Evolutionary conservation across 2,113 vertebrate genomes (phyloP), one percentile per base, ranked within the genome.

Genomic region (Callaeas wilsoni): DNA sequence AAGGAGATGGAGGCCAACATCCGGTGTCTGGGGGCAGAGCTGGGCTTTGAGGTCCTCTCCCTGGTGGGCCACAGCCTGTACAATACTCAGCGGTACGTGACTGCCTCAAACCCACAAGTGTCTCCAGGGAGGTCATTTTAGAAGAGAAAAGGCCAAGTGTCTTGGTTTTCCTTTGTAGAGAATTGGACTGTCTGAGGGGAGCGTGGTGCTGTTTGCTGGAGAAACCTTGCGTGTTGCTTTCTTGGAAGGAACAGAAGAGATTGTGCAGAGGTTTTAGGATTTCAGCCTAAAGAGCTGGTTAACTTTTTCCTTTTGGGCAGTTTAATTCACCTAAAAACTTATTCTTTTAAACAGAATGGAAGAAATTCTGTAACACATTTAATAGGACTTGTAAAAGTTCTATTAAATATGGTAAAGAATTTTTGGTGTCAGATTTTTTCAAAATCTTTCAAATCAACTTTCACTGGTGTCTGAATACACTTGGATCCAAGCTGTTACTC

Each of bases 61-160:
- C 19, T 93, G 49, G 87, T 94, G 82, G 90, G 90, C 27, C 97
- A 98, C 94, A 97, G 94, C 10, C 96, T 98, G 20, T 98, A 97
- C 1, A 22, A 97, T 4, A 87, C 97, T 55, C 75, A 63, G 53
- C 73, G 96, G 97, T 98, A 94, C 0, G 95, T 90, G 82, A 18
- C 13, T 57, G 60, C 47, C 50, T 50, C 7, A 2, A 7, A 10
- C 16, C 19, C 33, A 22, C 26, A 7, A 16, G 17, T 16, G 20
- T 13, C 55, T 69, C 75, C 17, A 9, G 74, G 26, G 22, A 37
- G 41, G 49, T 90, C 11, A 15, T 46, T 87, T 37, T n/a, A 62
- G 44, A 14, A 39, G 35, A 56, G 69, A 42, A 70, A 52, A 87
- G 25, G 12, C 10, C 23, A 49, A 56, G 6, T 37, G 14, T 52